These are phyloP conservation scores for Zaprionus ghesquierei DNA, from an alignment of 1,140 invertebrate genomes.

Conservation along the genomic window DNA sequence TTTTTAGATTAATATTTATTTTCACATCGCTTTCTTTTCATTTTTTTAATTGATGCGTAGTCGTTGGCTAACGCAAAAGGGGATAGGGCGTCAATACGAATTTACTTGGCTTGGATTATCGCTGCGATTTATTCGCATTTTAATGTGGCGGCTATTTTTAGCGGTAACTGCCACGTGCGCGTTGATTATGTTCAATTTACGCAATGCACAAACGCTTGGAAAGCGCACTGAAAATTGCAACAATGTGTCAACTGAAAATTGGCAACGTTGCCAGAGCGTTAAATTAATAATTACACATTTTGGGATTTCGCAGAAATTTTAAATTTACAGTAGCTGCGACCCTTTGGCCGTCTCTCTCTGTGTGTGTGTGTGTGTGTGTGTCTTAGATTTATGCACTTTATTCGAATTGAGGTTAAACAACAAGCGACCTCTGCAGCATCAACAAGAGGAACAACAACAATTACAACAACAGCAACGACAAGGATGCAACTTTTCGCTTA, in stretches of 20 bases:
- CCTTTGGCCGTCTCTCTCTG: not conserved
- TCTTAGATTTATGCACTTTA: constrained; percentile 62
- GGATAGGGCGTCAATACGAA: not conserved
- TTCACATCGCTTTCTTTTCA: not conserved
- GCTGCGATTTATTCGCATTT: constrained; percentile 10
- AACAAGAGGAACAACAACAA: constrained; percentile 1
- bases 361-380: constrained; percentile 14
- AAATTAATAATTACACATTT: constrained; percentile 44
- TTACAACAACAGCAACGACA: constrained; percentile 4
- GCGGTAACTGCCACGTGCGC: not conserved
- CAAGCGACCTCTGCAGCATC: constrained; percentile 26
- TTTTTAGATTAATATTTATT: constrained; percentile 4
- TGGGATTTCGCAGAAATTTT: not conserved
- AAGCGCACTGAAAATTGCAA: constrained; percentile 4
- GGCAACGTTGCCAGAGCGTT: constrained; percentile 12
- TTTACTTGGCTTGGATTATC: constrained; percentile 12
- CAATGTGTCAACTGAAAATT: constrained; percentile 9
- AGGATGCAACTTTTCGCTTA: constrained; percentile 68
- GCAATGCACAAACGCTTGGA: not conserved
- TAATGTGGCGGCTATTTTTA: constrained; percentile 17
- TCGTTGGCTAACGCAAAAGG: not conserved
- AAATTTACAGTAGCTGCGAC: not conserved
- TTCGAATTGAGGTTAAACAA: constrained; percentile 62
- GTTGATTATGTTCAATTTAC: constrained; percentile 8
- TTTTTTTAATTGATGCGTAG: constrained; percentile 36